Conservation (phyloP, 2,888 invertebrate genomes). For the Thysanoteuthis rhombus region DNA sequence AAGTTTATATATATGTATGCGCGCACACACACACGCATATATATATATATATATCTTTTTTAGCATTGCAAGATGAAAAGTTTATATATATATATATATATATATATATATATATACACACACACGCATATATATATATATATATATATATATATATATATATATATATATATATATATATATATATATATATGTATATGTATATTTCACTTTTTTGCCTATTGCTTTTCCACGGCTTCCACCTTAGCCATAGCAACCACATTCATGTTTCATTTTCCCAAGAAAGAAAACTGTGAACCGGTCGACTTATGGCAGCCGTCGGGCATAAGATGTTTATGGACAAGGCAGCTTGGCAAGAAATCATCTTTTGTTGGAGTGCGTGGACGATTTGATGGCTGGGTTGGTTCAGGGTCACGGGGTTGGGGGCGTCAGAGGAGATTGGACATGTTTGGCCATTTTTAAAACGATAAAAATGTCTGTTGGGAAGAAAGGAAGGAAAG, state of each 20-base stretch:
- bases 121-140: not conserved
- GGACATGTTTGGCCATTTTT: no score
- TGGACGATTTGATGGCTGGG: not conserved
- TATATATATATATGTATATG: not conserved
- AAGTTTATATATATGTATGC: not conserved
- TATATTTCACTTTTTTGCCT: not conserved
- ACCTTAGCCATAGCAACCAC: no score
- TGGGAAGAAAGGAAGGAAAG: no score
- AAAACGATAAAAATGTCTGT: no score
- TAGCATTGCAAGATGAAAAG: no score
- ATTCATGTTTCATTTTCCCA: not conserved
- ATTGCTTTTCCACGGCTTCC: no score
- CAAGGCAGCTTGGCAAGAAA: not conserved
- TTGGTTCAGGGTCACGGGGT: not conserved
- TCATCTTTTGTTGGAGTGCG: not conserved
- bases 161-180: not conserved
- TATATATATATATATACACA: not conserved
- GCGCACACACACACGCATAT: no score
- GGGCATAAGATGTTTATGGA: not conserved
- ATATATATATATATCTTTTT: not conserved
- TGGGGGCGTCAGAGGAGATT: no score
- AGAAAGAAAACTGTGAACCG: not conserved
- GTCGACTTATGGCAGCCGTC: not conserved
- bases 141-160: not conserved
- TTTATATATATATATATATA: not conserved